A percentile compares a stretch with the other conserved stretches of the same genome.
Evolutionary conservation across 2,888 invertebrate genomes (phyloP).

Genomic region (Mechanitis messenoides): DNA sequence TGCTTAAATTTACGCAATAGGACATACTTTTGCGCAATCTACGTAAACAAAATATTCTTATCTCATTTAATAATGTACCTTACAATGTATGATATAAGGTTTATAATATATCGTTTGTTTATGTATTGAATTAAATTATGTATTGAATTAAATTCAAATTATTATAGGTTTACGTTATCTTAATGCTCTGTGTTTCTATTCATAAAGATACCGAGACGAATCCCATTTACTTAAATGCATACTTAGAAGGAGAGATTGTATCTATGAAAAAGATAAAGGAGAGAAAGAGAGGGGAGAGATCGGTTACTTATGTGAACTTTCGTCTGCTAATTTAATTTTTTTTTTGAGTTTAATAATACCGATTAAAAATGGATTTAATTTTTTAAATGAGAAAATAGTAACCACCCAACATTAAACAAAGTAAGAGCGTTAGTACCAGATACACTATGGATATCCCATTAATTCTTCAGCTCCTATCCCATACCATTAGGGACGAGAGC

Average conservation of each 20-base stretch:
- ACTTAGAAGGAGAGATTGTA: conserved; percentile 16
- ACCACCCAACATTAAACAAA: not conserved
- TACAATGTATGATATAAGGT: not conserved
- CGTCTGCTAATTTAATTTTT: not conserved
- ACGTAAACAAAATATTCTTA: not conserved
- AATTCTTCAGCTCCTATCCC: conserved; percentile 32
- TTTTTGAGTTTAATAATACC: no score
- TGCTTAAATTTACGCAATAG: not conserved
- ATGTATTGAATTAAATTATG: conserved; percentile 16
- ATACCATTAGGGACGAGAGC: conserved; percentile 31
- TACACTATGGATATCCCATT: conserved; percentile 21
- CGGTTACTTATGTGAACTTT: not conserved
- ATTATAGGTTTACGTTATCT: conserved; percentile 25
- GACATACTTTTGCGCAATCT: not conserved
- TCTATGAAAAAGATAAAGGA: conserved; percentile 16
- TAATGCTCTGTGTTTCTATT: conserved; percentile 25
- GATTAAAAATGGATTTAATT: not conserved
- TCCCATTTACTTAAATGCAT: conserved; percentile 15
- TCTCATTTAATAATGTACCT: conserved; percentile 1
- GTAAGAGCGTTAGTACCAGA: not conserved
- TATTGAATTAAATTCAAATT: conserved; percentile 18
- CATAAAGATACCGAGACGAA: conserved; percentile 23
- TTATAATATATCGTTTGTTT: not conserved
- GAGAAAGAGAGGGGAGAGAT: conserved; percentile 9
- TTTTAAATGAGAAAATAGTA: not conserved